A percentile compares a stretch with the other conserved stretches of the same genome.
These are phyloP conservation scores for Galagoides demidoff DNA, from an alignment of 2,797 vertebrate species.

Conservation along the genomic window DNA sequence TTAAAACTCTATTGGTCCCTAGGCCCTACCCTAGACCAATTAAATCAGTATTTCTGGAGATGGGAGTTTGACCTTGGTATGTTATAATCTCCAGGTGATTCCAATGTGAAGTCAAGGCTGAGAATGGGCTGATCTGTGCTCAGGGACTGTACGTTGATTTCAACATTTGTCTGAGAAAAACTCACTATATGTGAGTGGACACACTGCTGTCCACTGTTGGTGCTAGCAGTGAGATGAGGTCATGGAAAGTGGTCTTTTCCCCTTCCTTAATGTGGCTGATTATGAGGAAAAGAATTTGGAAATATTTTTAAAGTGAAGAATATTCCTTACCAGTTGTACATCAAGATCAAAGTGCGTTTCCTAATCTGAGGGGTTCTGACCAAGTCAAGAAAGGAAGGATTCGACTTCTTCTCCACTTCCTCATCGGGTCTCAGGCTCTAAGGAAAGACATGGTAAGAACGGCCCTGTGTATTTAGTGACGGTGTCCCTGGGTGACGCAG, in stretches of 20 bases:
- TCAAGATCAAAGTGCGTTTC: conserved; percentile 94
- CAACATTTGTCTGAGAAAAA: neutral
- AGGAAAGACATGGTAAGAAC: neutral
- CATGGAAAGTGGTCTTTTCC: neutral
- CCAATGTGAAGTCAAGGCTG: neutral
- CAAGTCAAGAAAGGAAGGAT: conserved; percentile 91
- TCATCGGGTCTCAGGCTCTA: conserved; percentile 85
- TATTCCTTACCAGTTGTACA: conserved; percentile 93
- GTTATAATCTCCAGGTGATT: neutral
- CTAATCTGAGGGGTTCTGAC: conserved; percentile 94
- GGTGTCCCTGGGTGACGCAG: fast-evolving
- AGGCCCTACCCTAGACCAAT: neutral
- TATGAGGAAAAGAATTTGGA: neutral
- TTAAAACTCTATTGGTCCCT: neutral
- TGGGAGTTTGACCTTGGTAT: neutral
- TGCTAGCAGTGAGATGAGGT: neutral
- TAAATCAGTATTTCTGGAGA: neutral
- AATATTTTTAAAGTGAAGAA: neutral
- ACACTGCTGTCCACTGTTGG: fast-evolving
- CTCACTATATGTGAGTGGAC: fast-evolving
- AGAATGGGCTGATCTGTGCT: neutral
- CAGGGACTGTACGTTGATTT: too few relatives aligned
- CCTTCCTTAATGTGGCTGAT: neutral
- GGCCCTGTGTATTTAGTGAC: neutral
- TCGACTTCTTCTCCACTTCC: conserved; percentile 77